These are phyloP conservation scores for Coregonus sp. DNA, from an alignment of 2,797 vertebrate genomes.

Conservation along the genomic window DNA sequence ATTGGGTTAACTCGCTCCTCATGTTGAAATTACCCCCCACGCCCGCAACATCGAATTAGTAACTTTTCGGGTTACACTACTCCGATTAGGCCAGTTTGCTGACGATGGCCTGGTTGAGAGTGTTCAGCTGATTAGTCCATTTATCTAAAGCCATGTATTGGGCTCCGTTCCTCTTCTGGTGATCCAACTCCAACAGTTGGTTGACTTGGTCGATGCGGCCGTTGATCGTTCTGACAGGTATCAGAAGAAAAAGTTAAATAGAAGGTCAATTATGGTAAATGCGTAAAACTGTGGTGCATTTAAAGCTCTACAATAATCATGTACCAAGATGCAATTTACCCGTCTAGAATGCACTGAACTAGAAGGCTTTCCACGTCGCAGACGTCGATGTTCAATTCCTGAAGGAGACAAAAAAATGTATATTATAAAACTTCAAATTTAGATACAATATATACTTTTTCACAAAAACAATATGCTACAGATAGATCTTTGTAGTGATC, in stretches of 20 bases:
- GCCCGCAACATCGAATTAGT: neutral
- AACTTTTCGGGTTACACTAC: slow-evolving; percentile 19
- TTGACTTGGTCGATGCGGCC: slow-evolving; percentile 99
- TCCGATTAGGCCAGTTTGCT: slow-evolving; percentile 85
- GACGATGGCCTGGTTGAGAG: slow-evolving; percentile 90
- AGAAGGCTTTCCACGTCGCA: slow-evolving; percentile 99
- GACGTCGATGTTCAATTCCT: slow-evolving; percentile 99
- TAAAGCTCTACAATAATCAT: too few species aligned
- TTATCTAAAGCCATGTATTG: slow-evolving; percentile 98
- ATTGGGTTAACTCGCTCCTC: slow-evolving; percentile 48
- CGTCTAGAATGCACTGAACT: slow-evolving; percentile 99
- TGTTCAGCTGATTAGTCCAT: slow-evolving; percentile 98
- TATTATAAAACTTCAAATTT: neutral
- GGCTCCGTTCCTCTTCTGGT: slow-evolving; percentile 98
- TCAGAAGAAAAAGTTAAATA: too few species aligned
- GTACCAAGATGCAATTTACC: slow-evolving; percentile 80
- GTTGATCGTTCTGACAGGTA: slow-evolving; percentile 88
- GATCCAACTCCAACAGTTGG: slow-evolving; percentile 97
- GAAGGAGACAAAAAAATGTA: slow-evolving; percentile 21
- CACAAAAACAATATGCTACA: neutral
- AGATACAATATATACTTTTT: neutral
- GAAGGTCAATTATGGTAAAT: slow-evolving; percentile 24
- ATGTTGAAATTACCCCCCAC: neutral
- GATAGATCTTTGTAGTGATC: neutral
- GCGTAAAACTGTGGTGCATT: too few species aligned